Conservation (phyloP, 2,797 vertebrate species). For the Chaunax sp. region DNA sequence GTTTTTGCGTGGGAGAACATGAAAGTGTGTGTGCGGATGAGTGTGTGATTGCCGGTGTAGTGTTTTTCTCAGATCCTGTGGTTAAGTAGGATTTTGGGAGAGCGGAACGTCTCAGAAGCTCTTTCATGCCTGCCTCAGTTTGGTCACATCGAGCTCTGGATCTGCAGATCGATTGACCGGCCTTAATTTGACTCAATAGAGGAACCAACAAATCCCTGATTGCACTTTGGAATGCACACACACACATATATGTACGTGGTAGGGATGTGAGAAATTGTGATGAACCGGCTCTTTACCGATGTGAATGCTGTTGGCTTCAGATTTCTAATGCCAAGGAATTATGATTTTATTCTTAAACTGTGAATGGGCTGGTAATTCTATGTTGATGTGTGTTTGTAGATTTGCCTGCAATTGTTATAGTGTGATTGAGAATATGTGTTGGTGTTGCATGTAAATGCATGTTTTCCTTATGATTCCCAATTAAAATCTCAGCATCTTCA, state of each 20-base stretch:
- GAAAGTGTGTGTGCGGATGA: slow-evolving; percentile 7
- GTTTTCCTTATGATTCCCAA: too few species aligned
- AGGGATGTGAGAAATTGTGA: slow-evolving; percentile 5
- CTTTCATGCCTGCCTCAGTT: slow-evolving; percentile 40
- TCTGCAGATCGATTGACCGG: slow-evolving; percentile 33
- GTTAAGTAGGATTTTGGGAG: slow-evolving; percentile 34
- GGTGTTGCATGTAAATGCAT: too few species aligned
- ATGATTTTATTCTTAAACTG: too few species aligned
- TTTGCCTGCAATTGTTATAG: too few species aligned
- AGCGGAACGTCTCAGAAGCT: slow-evolving; percentile 37
- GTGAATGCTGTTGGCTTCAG: neutral
- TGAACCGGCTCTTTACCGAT: neutral
- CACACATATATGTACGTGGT: neutral
- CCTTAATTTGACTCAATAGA: slow-evolving; percentile 46
- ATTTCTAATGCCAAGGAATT: too few species aligned
- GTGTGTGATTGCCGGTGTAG: slow-evolving; percentile 17
- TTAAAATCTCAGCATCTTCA: too few species aligned
- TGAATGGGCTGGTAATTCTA: too few species aligned
- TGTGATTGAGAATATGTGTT: too few species aligned
- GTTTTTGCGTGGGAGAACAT: neutral
- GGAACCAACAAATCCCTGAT: slow-evolving; percentile 28
- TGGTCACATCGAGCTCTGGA: slow-evolving; percentile 42
- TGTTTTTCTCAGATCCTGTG: slow-evolving; percentile 46
- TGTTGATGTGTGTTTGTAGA: too few species aligned
- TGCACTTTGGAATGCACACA: slow-evolving; percentile 1